phyloP scores from a whole-genome alignment of 2,888 invertebrate species.

The Rhagium mordax region DNA sequence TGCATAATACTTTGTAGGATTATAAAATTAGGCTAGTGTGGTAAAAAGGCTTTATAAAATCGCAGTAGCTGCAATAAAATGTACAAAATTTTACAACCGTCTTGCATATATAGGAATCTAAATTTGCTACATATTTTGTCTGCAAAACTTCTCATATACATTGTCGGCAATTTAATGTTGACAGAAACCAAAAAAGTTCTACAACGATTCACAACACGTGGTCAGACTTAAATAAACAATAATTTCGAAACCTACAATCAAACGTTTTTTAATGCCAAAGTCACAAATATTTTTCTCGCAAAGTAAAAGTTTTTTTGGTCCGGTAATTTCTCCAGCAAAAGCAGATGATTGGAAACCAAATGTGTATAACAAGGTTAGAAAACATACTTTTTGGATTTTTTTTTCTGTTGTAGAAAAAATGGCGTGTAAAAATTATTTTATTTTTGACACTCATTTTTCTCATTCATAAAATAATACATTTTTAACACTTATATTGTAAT shows the following conservation, averaged over 20 bases:
- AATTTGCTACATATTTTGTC: conserved; percentile 4
- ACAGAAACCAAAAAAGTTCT: not conserved
- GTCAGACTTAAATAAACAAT: not conserved
- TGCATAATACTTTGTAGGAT: conserved; percentile 13
- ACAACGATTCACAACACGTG: not conserved
- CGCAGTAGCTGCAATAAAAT: conserved; percentile 27
- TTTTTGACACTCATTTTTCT: no score
- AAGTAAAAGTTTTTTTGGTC: no score
- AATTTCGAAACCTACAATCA: not conserved
- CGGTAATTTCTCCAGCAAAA: no score
- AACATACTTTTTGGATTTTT: no score
- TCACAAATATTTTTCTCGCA: no score
- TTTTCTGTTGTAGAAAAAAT: no score
- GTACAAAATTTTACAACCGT: conserved; percentile 29
- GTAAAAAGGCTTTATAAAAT: conserved; percentile 33
- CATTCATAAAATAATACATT: no score
- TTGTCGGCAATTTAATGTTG: conserved; percentile 16
- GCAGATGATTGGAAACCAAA: no score
- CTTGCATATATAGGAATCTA: not conserved
- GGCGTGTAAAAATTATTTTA: no score
- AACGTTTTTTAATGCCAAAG: not conserved
- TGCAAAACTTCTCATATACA: not conserved
- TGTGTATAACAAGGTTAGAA: no score
- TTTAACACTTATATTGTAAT: no score
- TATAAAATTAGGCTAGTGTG: conserved; percentile 10